Conservation (phyloP, 2,888 invertebrate genomes). For the Cataglyphis rosenhaueri region DNA sequence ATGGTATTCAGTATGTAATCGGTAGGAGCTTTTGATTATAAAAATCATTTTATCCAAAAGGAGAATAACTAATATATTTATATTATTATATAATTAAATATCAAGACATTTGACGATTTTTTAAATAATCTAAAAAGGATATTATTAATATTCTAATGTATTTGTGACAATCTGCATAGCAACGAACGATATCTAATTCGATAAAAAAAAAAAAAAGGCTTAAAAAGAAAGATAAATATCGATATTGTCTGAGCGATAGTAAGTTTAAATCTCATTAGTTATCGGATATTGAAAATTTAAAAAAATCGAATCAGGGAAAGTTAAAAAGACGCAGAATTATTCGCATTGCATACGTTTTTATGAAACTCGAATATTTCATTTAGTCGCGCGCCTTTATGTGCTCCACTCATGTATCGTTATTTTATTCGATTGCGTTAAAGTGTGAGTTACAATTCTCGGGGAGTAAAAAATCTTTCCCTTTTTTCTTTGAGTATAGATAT, state of each 20-base stretch:
- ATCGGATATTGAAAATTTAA: not conserved
- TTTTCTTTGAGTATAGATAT: not conserved
- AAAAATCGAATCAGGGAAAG: slow-evolving; percentile 14
- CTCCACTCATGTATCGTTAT: slow-evolving; percentile 15
- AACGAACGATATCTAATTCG: not conserved
- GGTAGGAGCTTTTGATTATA: not conserved
- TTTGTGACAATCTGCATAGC: not conserved
- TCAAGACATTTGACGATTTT: not conserved
- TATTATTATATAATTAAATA: not conserved
- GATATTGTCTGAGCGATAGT: not conserved
- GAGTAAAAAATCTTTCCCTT: not conserved
- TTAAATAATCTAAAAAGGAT: not conserved
- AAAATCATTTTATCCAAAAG: not conserved
- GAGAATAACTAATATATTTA: not conserved
- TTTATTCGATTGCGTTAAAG: slow-evolving; percentile 21
- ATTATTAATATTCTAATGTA: not conserved
- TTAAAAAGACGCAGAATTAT: slow-evolving; percentile 18
- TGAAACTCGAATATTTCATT: not conserved
- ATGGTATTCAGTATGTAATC: not conserved
- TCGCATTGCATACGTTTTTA: slow-evolving; percentile 1
- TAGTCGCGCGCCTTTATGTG: not conserved
- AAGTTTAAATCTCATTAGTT: slow-evolving; percentile 26
- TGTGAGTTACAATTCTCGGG: slow-evolving; percentile 7
- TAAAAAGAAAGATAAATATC: not conserved
- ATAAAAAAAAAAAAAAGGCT: slow-evolving; percentile 2